Percentiles rank a stretch among this genome's conserved stretches.
phyloP scores from a whole-genome alignment of 2,113 vertebrate species.

The Psilopogon haemacephalus region DNA sequence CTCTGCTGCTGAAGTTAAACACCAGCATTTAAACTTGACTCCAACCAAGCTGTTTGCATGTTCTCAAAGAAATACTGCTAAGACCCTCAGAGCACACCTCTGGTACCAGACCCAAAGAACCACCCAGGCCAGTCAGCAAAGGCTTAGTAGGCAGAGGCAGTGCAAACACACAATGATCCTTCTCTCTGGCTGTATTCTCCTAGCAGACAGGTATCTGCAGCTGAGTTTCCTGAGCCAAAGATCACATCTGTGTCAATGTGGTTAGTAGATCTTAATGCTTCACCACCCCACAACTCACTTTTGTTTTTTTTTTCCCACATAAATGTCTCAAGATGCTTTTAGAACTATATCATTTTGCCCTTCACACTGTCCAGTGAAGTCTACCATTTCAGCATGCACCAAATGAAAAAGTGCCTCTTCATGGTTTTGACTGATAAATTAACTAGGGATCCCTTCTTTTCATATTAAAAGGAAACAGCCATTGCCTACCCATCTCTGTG shows the following conservation, averaged over 20 bases:
- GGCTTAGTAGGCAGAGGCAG: background rate
- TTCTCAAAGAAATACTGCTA: background rate
- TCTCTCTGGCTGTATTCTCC: background rate
- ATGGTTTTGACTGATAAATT: background rate
- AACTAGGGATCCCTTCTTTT: constrained; percentile 5
- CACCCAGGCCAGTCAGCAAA: background rate
- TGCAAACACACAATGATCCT: background rate
- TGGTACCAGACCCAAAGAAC: background rate
- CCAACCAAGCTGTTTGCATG: background rate
- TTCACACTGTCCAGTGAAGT: background rate
- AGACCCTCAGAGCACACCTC: background rate
- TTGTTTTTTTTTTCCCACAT: background rate
- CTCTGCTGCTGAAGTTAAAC: background rate
- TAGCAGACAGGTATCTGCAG: background rate
- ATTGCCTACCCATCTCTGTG: background rate
- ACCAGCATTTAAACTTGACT: background rate
- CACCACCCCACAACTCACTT: background rate
- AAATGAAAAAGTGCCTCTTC: background rate
- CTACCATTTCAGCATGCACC: background rate
- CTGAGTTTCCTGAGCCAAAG: constrained; percentile 30
- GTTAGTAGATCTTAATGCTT: background rate
- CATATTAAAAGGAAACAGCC: background rate
- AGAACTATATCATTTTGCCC: constrained; percentile 25
- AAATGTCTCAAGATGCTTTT: constrained; percentile 33
- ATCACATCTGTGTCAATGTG: background rate